These are phyloP conservation scores for Eutrigla gurnardus DNA, from an alignment of 2,797 vertebrate species.

Conservation along the genomic window DNA sequence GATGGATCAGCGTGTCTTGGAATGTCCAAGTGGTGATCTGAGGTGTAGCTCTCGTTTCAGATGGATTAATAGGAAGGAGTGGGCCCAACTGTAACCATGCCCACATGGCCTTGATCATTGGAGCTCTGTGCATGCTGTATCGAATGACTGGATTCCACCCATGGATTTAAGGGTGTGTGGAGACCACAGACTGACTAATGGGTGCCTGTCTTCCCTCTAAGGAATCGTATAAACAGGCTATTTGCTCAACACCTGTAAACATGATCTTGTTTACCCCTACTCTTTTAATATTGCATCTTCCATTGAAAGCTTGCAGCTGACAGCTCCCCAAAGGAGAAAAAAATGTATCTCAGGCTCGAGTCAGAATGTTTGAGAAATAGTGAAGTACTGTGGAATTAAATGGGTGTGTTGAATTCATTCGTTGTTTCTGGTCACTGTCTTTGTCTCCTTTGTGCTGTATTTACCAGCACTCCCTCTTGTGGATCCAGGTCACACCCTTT, in stretches of 20 bases:
- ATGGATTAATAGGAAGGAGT: conserved; percentile 64
- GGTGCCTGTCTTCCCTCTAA: conserved; percentile 9
- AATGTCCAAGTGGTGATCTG: conserved; percentile 68
- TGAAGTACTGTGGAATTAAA: not conserved
- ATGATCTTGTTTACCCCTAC: conserved; percentile 1
- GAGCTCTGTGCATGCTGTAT: conserved; percentile 40
- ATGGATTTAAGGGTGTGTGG: conserved; percentile 50
- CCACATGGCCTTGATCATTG: conserved; percentile 69
- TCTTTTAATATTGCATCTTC: not conserved
- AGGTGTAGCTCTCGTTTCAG: conserved; percentile 66
- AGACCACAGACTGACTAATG: conserved; percentile 25
- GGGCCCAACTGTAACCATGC: conserved; percentile 53
- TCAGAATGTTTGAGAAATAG: too few relatives aligned
- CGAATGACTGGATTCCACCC: conserved; percentile 59
- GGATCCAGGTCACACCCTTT: not conserved
- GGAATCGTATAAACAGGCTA: conserved; percentile 1
- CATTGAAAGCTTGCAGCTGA: not conserved
- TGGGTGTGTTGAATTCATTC: not conserved
- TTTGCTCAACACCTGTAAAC: not conserved
- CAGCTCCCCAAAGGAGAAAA: too few relatives aligned
- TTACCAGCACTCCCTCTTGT: not conserved
- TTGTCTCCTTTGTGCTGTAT: not conserved
- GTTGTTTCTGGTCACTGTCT: not conserved
- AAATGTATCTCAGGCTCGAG: too few relatives aligned
- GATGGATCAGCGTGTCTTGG: conserved; percentile 72